Percentiles rank a stretch among this genome's conserved stretches.
phyloP scores from a whole-genome alignment of 2,888 invertebrate genomes.

The Drosophila quinaria region DNA sequence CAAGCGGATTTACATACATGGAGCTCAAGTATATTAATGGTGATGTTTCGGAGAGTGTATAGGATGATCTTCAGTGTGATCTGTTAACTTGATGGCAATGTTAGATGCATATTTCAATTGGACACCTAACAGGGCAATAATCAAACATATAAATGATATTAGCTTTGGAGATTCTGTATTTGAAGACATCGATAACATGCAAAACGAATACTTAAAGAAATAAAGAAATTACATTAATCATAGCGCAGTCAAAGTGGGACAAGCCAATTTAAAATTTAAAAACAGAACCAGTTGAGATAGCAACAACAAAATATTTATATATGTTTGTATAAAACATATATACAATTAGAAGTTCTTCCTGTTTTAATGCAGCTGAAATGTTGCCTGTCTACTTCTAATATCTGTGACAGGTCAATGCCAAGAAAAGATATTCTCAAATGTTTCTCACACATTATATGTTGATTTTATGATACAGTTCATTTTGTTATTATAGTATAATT shows the following conservation, averaged over 20 bases:
- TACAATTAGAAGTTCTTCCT: constrained; percentile 25
- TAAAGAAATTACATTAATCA: constrained; percentile 11
- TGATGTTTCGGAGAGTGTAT: constrained; percentile 8
- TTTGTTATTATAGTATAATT: constrained; percentile 29
- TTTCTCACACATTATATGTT: constrained; percentile 30
- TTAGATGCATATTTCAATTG: constrained; percentile 24
- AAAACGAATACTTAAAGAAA: not conserved
- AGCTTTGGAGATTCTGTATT: not conserved
- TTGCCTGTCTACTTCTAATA: constrained; percentile 24
- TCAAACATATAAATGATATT: constrained; percentile 13
- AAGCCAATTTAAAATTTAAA: constrained; percentile 1
- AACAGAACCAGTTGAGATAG: constrained; percentile 2
- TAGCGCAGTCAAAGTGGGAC: constrained; percentile 3
- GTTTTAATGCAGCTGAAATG: constrained; percentile 27
- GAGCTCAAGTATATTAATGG: constrained; percentile 34
- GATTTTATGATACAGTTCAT: constrained; percentile 26
- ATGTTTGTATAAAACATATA: too few species aligned
- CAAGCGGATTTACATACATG: constrained; percentile 49
- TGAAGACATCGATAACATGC: not conserved
- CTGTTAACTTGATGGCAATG: not conserved
- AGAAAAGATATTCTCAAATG: constrained; percentile 1
- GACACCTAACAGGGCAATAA: constrained; percentile 12
- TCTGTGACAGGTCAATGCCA: constrained; percentile 36
- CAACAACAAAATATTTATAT: not conserved
- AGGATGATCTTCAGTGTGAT: constrained; percentile 37